Evolutionary conservation across 1,140 invertebrate species (phyloP).

Genomic region (Sarcophaga peregrina): DNA sequence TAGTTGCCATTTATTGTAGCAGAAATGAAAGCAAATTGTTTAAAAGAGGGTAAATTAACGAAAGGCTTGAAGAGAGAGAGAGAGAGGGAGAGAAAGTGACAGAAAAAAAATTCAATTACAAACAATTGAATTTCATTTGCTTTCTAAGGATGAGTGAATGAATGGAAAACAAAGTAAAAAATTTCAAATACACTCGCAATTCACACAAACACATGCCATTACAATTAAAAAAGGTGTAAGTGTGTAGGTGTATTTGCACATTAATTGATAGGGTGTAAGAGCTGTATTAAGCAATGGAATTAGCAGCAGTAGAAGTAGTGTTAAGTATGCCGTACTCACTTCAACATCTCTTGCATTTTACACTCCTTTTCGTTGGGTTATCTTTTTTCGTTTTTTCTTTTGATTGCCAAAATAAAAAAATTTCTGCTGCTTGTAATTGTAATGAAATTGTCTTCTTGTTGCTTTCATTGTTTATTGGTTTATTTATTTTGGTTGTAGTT

Average conservation of each 20-base stretch:
- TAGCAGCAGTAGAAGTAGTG: neutral
- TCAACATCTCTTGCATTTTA: neutral
- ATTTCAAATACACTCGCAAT: neutral
- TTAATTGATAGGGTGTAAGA: no score
- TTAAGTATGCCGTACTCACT: neutral
- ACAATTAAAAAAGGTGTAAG: neutral
- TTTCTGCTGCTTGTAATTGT: slow-evolving; percentile 7
- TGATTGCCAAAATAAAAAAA: neutral
- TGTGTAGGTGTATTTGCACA: neutral
- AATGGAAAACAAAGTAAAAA: no score
- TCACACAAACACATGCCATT: neutral
- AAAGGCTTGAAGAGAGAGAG: no score
- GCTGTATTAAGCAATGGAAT: neutral
- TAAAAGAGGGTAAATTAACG: slow-evolving; percentile 12
- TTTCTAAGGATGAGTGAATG: no score
- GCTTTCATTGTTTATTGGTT: neutral
- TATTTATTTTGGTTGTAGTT: neutral
- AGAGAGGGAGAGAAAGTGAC: no score
- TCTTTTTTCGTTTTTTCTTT: neutral
- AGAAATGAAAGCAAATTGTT: neutral
- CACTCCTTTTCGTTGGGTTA: neutral
- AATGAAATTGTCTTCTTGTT: slow-evolving; percentile 17
- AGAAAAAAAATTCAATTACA: slow-evolving; percentile 15
- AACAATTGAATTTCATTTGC: slow-evolving; percentile 24
- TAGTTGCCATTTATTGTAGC: slow-evolving; percentile 8